Percentiles rank a stretch among this genome's conserved stretches.
Evolutionary conservation across 2,888 invertebrate genomes (phyloP).

Genomic region (Sinotaia quadrata): DNA sequence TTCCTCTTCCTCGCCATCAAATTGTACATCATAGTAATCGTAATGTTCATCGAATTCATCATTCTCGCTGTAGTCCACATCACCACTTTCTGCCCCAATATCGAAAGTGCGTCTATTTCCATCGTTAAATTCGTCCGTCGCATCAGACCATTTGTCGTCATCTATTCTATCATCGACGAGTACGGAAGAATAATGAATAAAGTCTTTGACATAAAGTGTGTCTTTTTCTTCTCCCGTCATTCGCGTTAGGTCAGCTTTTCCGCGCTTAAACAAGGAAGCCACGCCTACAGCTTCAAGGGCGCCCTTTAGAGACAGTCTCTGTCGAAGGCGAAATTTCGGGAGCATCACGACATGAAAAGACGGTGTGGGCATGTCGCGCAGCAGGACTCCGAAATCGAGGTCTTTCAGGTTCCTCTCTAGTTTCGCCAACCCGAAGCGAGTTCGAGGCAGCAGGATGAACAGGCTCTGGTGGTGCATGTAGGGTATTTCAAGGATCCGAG

Average conservation of each 20-base stretch:
- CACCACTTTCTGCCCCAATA: background rate
- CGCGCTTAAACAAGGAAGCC: background rate
- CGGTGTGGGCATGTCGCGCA: conserved; percentile 23
- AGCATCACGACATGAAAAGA: conserved; percentile 13
- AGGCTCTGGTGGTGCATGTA: conserved; percentile 22
- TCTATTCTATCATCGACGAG: conserved; percentile 8
- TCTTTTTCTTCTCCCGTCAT: conserved; percentile 24
- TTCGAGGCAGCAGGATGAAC: conserved; percentile 1
- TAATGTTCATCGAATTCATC: background rate
- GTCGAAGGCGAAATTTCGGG: conserved; percentile 15
- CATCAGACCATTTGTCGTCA: background rate
- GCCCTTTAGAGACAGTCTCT: conserved; percentile 2
- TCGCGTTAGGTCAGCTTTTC: conserved; percentile 14
- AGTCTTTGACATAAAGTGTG: conserved; percentile 8
- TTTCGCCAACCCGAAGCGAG: background rate
- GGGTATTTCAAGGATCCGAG: conserved; percentile 17
- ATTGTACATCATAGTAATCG: background rate
- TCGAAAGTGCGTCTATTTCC: background rate
- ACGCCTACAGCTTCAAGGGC: conserved; percentile 5
- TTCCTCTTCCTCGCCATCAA: conserved; percentile 2
- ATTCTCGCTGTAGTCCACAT: background rate
- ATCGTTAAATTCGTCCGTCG: background rate
- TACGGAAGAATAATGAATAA: conserved; percentile 15
- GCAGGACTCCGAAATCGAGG: background rate
- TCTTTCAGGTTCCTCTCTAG: conserved; percentile 7